phyloP scores from a whole-genome alignment of 2,797 vertebrate genomes.

The Hypotaenidia philippensis region DNA sequence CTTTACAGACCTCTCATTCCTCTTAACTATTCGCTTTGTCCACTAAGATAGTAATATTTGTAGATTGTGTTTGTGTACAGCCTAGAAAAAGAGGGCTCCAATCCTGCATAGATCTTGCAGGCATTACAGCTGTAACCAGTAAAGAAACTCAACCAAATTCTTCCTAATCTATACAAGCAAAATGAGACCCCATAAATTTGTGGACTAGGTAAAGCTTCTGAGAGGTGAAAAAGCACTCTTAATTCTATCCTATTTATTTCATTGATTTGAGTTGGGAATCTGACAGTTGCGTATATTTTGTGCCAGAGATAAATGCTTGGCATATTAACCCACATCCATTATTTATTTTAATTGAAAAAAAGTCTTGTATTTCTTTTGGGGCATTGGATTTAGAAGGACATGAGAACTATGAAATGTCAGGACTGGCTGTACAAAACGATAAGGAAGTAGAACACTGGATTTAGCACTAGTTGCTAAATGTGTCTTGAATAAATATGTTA shows the following conservation, averaged over 20 bases:
- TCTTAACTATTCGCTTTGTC: background rate
- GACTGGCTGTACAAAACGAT: background rate
- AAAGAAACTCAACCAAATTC: background rate
- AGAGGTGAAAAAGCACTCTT: background rate
- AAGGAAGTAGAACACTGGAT: background rate
- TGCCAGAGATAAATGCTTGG: background rate
- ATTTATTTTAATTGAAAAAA: slow-evolving; percentile 11
- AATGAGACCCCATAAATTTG: background rate
- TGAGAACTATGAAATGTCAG: background rate
- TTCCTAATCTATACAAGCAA: background rate
- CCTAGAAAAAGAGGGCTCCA: background rate
- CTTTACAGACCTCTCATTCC: background rate
- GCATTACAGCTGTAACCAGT: background rate
- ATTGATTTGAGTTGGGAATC: background rate
- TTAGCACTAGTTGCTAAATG: background rate
- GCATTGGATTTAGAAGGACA: background rate
- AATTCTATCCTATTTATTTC: background rate
- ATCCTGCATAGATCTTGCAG: background rate
- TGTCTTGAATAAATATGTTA: background rate
- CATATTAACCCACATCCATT: background rate
- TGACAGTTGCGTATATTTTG: background rate
- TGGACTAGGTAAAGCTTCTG: background rate
- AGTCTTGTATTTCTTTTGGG: background rate
- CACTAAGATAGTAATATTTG: background rate
- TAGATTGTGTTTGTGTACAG: background rate